Percentiles rank a stretch among this genome's conserved stretches.
These are phyloP conservation scores for Gobius niger DNA, from an alignment of 2,113 vertebrate genomes.

Conservation along the genomic window DNA sequence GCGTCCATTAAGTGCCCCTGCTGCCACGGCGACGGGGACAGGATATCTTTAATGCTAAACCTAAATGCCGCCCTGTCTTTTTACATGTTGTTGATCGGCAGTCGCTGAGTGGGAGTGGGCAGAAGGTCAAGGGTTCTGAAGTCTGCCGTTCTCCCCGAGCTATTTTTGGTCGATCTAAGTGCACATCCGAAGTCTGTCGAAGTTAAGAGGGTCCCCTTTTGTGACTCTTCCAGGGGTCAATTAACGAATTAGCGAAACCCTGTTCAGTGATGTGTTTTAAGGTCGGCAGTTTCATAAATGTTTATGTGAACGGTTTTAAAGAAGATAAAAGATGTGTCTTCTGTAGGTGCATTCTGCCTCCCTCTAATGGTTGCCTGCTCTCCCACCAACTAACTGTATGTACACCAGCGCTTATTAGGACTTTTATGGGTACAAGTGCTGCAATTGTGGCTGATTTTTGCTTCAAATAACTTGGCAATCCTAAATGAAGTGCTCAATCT, in stretches of 20 bases:
- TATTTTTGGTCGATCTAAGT: constrained; percentile 38
- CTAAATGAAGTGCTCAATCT: no score
- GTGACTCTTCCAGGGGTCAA: constrained; percentile 35
- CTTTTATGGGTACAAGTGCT: no score
- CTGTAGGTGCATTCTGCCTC: no score
- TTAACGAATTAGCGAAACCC: constrained; percentile 35
- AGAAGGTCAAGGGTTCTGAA: constrained; percentile 36
- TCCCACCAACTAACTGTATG: no score
- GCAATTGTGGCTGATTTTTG: no score
- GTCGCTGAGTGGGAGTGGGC: constrained; percentile 2
- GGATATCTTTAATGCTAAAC: constrained; percentile 30
- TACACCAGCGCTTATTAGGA: no score
- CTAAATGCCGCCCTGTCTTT: constrained; percentile 14
- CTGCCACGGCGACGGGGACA: not conserved
- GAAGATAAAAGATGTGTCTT: no score
- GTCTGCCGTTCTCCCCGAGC: constrained; percentile 19
- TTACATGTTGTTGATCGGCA: constrained; percentile 13
- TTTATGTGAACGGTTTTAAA: no score
- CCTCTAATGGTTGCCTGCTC: no score
- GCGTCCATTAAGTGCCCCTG: constrained; percentile 5
- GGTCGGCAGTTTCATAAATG: constrained; percentile 20
- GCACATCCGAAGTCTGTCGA: constrained; percentile 1
- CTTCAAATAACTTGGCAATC: no score
- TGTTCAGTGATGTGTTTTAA: constrained; percentile 28
- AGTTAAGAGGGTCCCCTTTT: constrained; percentile 22